These are phyloP conservation scores for Proteles cristata DNA, from an alignment of 2,113 vertebrate species.

Conservation along the genomic window DNA sequence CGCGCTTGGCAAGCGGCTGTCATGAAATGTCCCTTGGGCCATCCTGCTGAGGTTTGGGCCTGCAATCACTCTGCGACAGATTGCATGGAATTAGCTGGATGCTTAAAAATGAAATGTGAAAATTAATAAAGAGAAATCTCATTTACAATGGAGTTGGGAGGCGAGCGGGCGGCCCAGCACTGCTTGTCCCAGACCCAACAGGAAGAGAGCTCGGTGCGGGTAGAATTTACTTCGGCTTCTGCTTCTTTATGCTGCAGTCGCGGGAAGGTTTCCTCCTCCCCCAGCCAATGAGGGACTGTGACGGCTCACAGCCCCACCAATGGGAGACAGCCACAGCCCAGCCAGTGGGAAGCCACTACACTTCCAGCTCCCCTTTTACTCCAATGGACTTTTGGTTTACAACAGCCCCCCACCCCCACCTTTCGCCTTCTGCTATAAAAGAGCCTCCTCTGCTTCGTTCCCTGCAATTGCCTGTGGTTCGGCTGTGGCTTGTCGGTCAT, in stretches of 20 bases:
- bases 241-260: too few species aligned
- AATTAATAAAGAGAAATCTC: not conserved
- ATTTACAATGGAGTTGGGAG: not conserved
- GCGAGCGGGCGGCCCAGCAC: not conserved
- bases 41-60: not conserved
- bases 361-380: not conserved
- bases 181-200: not conserved
- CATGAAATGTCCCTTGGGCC: constrained; percentile 27
- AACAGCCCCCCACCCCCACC: not conserved
- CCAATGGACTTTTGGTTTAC: not conserved
- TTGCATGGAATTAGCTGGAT: not conserved
- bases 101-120: constrained; percentile 30
- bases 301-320: too few species aligned
- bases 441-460: not conserved
- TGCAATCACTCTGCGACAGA: not conserved
- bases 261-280: not conserved
- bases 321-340: too few species aligned
- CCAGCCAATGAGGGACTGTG: not conserved
- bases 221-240: too few species aligned
- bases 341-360: not conserved
- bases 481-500: not conserved
- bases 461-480: not conserved
- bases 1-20: constrained; percentile 57
- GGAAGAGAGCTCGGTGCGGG: not conserved
- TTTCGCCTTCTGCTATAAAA: not conserved